Evolutionary conservation across 2,113 vertebrate genomes (phyloP), one percentile per base, ranked within the genome.

Genomic region (Mustela lutreola): DNA sequence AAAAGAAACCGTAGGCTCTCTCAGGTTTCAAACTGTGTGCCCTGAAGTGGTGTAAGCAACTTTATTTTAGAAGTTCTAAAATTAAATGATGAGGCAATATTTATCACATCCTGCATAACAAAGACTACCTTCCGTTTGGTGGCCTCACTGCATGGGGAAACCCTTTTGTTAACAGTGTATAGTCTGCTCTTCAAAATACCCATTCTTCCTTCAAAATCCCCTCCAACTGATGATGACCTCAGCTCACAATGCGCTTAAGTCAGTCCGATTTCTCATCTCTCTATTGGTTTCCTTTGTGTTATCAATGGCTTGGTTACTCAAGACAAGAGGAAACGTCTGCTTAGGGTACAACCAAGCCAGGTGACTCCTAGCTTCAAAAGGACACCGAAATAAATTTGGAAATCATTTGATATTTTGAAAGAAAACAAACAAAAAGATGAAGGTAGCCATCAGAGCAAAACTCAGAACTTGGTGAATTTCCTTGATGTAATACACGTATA

Each of bases 31-130:
- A 45, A 50, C 80, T 62, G 93, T 60, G 75, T 22, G 88, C 81
- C 93, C 76, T 79, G 65, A 81, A 95, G 75, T 62, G 92, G 58
- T 90, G 91, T 39, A 97, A 94, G 15, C 87, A 58, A 91, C 97
- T 98, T 98, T 98, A 97, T 98, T 98, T 98, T 97, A 96, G 97
- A 91, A 86, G 84, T 98, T 98, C 98, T 98, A 98, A 98, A 98
- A 99, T 97, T 97, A 98, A 98, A 98, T 97, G 95, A 97, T 98
- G 97, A 98, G 91, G 97, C 79, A 96, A 98, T 97, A 97, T 97
- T 98, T 98, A 98, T 98, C 98, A 98, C 96, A 98, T 98, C 98
- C 98, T 98, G 98, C 98, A 94, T 95, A 98, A 98, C 90, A 97
- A 98, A 97, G 96, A 97, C 97, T 94, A 94, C 97, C 97, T 99